phyloP scores from a whole-genome alignment of 2,113 vertebrate species.

The Thymallus thymallus region DNA sequence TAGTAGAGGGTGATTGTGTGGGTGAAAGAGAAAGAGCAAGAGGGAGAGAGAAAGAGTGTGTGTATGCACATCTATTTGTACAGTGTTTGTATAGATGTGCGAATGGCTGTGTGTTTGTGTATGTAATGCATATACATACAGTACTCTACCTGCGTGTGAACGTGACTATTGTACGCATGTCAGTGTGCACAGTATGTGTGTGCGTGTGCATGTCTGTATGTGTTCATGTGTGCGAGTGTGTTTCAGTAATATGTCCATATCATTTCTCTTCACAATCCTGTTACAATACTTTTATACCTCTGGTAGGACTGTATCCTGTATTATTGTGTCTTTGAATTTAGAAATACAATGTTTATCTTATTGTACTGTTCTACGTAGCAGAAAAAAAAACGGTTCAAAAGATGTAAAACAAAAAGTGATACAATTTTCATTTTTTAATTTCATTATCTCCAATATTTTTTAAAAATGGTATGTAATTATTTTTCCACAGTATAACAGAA shows the following conservation, averaged over 20 bases:
- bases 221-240: conserved; percentile 12
- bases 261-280: conserved; percentile 75
- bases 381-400: conserved; percentile 72
- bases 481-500: conserved; percentile 85
- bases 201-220: conserved; percentile 9
- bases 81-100: conserved; percentile 20
- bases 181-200: conserved; percentile 22
- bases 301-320: conserved; percentile 84
- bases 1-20: conserved; percentile 53
- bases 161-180: conserved; percentile 35
- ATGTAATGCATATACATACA: conserved; percentile 38
- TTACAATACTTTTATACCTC: conserved; percentile 81
- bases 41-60: conserved; percentile 23
- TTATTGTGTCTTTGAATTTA: conserved; percentile 82
- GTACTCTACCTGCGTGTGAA: conserved; percentile 30
- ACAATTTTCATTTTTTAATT: conserved; percentile 79
- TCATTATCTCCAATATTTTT: conserved; percentile 82
- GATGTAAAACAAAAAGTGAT: conserved; percentile 72
- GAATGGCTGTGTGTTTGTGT: too few species aligned
- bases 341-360: conserved; percentile 77
- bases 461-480: conserved; percentile 85
- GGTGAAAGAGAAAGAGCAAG: conserved; percentile 26
- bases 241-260: conserved; percentile 65
- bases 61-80: conserved; percentile 73
- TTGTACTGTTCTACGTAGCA: conserved; percentile 82